These are phyloP conservation scores for Turnix velox DNA, from an alignment of 2,113 vertebrate species.

Conservation along the genomic window DNA sequence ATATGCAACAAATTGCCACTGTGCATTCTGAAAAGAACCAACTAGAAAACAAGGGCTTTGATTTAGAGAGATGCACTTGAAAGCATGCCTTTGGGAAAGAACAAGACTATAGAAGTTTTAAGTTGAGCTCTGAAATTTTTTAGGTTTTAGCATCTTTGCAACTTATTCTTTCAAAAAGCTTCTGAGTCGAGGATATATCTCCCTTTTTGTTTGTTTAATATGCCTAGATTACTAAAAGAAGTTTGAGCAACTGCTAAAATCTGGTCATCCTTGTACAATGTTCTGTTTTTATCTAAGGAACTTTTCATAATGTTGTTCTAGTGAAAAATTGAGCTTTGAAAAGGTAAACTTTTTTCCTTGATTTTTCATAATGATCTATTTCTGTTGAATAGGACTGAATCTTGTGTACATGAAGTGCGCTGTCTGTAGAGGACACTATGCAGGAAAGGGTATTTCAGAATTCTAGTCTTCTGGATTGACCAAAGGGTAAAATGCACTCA, in stretches of 20 bases:
- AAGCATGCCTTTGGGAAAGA: constrained; percentile 22
- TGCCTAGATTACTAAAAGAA: neutral
- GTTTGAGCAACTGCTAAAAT: neutral
- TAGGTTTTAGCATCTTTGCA: neutral
- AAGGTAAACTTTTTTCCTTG: neutral
- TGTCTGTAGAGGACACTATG: neutral
- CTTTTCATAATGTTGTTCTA: neutral
- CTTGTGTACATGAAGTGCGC: neutral
- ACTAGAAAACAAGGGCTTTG: neutral
- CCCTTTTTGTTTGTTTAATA: neutral
- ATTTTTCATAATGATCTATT: neutral
- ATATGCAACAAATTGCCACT: neutral
- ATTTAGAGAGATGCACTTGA: neutral
- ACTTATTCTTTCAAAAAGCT: neutral
- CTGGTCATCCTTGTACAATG: neutral
- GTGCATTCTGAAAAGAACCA: constrained; percentile 8
- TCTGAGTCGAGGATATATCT: neutral
- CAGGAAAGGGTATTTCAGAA: neutral
- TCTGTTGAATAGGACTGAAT: neutral
- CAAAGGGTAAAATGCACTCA: neutral
- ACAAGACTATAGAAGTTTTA: neutral
- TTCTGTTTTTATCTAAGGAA: neutral
- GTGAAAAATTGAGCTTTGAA: neutral
- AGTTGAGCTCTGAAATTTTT: constrained; percentile 6
- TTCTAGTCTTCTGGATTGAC: neutral